These are phyloP conservation scores for Caenorhabditis latens DNA, from an alignment of 1,140 invertebrate species.

Conservation along the genomic window DNA sequence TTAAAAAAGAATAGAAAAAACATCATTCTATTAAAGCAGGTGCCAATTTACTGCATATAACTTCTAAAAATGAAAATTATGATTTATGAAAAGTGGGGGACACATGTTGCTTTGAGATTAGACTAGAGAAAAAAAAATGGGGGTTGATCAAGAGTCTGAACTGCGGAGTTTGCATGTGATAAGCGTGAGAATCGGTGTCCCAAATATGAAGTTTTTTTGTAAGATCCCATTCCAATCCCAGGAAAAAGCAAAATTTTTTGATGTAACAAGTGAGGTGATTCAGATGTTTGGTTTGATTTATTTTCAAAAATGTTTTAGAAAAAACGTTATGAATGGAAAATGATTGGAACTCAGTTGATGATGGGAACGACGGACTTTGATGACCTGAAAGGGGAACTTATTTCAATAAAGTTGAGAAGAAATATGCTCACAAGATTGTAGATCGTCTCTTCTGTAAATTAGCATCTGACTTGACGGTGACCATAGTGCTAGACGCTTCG, in stretches of 20 bases:
- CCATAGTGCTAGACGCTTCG: conserved; percentile 21
- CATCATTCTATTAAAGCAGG: no score
- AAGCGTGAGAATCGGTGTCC: conserved; percentile 16
- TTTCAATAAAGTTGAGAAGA: neutral
- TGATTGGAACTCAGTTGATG: neutral
- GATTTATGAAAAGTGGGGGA: neutral
- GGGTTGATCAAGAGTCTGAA: conserved; percentile 35
- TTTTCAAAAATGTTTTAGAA: neutral
- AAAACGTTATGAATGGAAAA: neutral
- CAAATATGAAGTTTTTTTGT: neutral
- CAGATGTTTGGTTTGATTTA: neutral
- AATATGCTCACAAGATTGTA: neutral
- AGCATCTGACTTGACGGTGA: neutral
- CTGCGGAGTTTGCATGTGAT: neutral
- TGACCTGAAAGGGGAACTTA: neutral
- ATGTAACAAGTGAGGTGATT: neutral
- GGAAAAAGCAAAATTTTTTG: neutral
- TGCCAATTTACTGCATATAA: neutral
- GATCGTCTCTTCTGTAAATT: conserved; percentile 10
- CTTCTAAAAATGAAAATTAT: neutral
- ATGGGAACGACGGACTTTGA: conserved; percentile 2
- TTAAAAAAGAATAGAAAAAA: no score
- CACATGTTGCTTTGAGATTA: neutral
- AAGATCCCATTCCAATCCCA: neutral
- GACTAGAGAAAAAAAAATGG: conserved; percentile 3